Base-by-base conservation (phyloP, 2,888 invertebrate species). In the Trachelus stipa region DNA sequence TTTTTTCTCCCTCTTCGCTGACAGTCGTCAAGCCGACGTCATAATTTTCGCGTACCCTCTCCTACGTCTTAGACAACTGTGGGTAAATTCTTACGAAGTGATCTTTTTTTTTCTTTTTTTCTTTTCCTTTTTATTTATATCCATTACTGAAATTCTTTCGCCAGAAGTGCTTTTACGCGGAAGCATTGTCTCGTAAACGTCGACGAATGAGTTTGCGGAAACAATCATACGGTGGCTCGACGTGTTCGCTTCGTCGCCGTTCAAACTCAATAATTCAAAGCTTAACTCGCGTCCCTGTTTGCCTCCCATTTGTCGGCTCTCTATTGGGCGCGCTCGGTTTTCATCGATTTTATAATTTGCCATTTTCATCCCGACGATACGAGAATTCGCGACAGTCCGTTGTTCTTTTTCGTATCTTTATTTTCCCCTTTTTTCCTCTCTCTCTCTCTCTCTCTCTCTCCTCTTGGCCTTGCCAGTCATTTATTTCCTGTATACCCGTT, bases 101-200 rank as follows among this genome's bases (percentile, higher is more conserved):
- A 12, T 75, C 69, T 79, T 35, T 79, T 15, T 79, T 73, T 76
- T 34, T 76, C 73, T 77, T 37, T 73, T 73, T 75, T 79, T 12
- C 12, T 12, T 35, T 77, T 56, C 40, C 76, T 68, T 76, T 34
- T 4, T 23, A 1, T 71, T n/a, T 71, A 34, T 56, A 34, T 23
- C 9, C 56, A 56, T 56, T 23, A 23, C 15, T 56, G 56, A 56
- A 23, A 56, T 1, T 56, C 56, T 56, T 56, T 56, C 9, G 56
- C 9, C 4, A 56, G 9, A 23, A 56, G 56, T 56, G 23, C 56
- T 23, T 56, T 56, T 56, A 23, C 56, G 56, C 56, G 56, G 23
- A 56, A 56, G 56, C 6, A 56, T 56, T 23, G 23, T 9, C 56
- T 15, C 56, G 56, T 56, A 15, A 56, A 56, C 56, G 56, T 23